phyloP scores from a whole-genome alignment of 2,113 vertebrate genomes.

The Zapus hudsonius region DNA sequence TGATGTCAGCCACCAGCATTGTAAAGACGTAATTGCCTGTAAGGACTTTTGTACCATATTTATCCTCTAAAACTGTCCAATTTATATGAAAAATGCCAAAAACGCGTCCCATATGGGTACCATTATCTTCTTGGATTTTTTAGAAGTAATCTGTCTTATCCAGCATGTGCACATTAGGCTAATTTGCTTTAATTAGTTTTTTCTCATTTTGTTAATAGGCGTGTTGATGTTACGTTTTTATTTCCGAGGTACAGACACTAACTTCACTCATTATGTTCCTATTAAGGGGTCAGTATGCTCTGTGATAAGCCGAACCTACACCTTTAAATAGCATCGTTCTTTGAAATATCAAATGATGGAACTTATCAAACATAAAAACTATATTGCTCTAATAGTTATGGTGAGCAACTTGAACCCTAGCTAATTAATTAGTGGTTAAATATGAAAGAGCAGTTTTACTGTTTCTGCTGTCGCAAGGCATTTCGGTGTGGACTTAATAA shows the following conservation, averaged over 20 bases:
- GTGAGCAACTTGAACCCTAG: slow-evolving; percentile 53
- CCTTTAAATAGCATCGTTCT: slow-evolving; percentile 46
- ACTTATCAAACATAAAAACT: slow-evolving; percentile 49
- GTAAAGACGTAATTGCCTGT: slow-evolving; percentile 92
- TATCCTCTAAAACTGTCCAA: slow-evolving; percentile 92
- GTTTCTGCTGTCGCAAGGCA: slow-evolving; percentile 63
- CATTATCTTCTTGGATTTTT: slow-evolving; percentile 89
- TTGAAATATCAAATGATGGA: slow-evolving; percentile 24
- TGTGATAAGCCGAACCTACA: slow-evolving; percentile 50
- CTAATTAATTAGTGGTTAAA: slow-evolving; percentile 80
- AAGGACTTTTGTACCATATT: slow-evolving; percentile 89
- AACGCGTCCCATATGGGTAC: slow-evolving; percentile 90
- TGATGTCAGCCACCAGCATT: slow-evolving; percentile 90
- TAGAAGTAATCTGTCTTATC: slow-evolving; percentile 89
- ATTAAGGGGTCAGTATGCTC: slow-evolving; percentile 73
- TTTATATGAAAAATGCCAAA: slow-evolving; percentile 93
- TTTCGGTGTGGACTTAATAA: slow-evolving; percentile 71
- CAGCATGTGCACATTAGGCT: slow-evolving; percentile 88
- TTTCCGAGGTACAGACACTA: slow-evolving; percentile 80
- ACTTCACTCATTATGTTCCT: slow-evolving; percentile 76
- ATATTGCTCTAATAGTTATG: slow-evolving; percentile 46
- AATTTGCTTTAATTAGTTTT: slow-evolving; percentile 92
- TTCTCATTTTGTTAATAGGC: slow-evolving; percentile 88
- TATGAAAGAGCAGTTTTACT: slow-evolving; percentile 62
- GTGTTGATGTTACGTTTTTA: slow-evolving; percentile 85